These are phyloP conservation scores for Phortica variegata DNA, from an alignment of 1,140 invertebrate genomes.

Conservation along the genomic window DNA sequence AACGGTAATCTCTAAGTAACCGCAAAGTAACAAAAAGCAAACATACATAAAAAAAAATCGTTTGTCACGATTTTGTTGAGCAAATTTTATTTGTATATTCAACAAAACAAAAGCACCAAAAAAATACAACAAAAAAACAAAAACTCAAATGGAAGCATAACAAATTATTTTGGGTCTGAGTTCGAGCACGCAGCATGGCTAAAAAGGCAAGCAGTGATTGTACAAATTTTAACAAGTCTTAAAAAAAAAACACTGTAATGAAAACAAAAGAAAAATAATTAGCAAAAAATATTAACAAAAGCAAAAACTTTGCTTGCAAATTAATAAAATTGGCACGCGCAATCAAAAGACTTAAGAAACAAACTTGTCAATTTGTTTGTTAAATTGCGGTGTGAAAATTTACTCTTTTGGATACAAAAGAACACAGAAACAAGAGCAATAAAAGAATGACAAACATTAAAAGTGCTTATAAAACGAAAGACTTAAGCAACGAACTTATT, in stretches of 20 bases:
- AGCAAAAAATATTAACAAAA: background rate
- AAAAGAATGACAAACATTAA: too few species aligned
- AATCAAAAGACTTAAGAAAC: background rate
- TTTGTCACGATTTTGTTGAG: conserved; percentile 36
- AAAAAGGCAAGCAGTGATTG: too few species aligned
- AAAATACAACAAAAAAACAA: conserved; percentile 9
- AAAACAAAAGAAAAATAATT: background rate
- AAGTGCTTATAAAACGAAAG: too few species aligned
- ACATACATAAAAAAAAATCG: conserved; percentile 10
- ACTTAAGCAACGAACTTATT: too few species aligned
- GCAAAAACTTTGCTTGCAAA: background rate
- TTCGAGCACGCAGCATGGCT: conserved; percentile 29
- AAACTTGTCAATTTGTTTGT: too few species aligned
- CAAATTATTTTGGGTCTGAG: conserved; percentile 49
- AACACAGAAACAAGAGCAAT: too few species aligned
- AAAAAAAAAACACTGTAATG: background rate
- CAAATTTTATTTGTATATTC: conserved; percentile 4
- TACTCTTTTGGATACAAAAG: too few species aligned
- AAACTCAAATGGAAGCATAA: conserved; percentile 42
- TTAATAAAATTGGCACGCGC: background rate
- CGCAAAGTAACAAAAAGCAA: conserved; percentile 13
- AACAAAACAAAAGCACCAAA: conserved; percentile 16
- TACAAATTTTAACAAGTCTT: conserved; percentile 50
- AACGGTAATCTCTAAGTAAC: too few species aligned
- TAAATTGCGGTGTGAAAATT: too few species aligned